Evolutionary conservation across 53 echinoderm and acorn worm species (phyloP), one percentile per base, ranked within the genome.

Genomic region (Crossaster papposus): DNA sequence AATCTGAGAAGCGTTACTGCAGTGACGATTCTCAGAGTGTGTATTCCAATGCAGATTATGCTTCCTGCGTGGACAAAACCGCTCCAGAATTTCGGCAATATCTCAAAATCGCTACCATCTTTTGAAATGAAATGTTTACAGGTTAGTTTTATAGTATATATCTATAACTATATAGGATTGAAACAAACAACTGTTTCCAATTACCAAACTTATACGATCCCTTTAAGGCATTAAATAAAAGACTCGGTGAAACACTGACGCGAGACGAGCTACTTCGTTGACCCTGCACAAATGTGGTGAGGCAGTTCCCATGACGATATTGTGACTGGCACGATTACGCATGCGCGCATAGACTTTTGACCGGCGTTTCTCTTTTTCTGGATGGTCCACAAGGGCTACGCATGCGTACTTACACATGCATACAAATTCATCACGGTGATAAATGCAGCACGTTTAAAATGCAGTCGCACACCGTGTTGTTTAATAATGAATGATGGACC

Each of bases 191-290:
- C n/a, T n/a, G n/a, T n/a, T n/a, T n/a, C n/a, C n/a, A n/a, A n/a
- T n/a, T n/a, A n/a, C n/a, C n/a, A n/a, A n/a, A n/a, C n/a, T n/a
- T n/a, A n/a, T n/a, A n/a, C n/a, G n/a, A n/a, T n/a, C n/a, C n/a
- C n/a, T n/a, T n/a, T n/a, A 30, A 20, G 34, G 35, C 28, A 73
- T 24, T 34, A 13, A 78, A 78, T 50, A 78, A 18, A 50, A 50
- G 78, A 38, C 24, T 50, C 35, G n/a, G n/a, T n/a, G 35, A 78
- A 50, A 24, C 51, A 78, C 36, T 50, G 51, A 50, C n/a, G 51
- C 78, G 51, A 78, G 78, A 78, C 78, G 78, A 38, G 26, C 23
- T 78, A 26, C 78, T 78, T 51, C 4, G 50, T 78, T 78, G 78
- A 78, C 78, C 78, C 74, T 22, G 23, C 1, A 18, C 10, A 68